These are phyloP conservation scores for Epirrhoe alternata DNA, from an alignment of 2,888 invertebrate species.

Conservation along the genomic window DNA sequence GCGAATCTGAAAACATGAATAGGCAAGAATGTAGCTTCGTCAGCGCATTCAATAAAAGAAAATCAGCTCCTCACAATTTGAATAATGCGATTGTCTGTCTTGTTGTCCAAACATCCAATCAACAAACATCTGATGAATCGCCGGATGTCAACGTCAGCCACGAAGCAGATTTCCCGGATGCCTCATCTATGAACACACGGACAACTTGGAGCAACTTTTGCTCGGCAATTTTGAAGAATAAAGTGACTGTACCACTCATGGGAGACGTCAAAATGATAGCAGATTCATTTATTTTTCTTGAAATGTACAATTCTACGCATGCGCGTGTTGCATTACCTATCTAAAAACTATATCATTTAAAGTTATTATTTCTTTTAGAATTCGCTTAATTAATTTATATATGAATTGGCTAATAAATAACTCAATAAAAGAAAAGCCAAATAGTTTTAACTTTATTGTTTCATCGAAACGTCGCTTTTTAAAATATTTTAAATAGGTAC, in stretches of 20 bases:
- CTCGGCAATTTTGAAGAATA: background rate
- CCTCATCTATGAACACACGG: conserved; percentile 27
- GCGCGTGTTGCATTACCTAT: too few species aligned
- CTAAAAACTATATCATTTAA: too few species aligned
- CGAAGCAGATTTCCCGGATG: conserved; percentile 51
- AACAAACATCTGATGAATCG: conserved; percentile 44
- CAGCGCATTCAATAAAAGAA: conserved; percentile 1
- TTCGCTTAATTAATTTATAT: too few species aligned
- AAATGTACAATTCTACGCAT: too few species aligned
- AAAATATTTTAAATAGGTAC: too few species aligned
- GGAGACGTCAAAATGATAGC: too few species aligned
- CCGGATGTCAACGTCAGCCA: conserved; percentile 53
- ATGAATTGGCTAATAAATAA: too few species aligned
- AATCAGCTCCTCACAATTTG: conserved; percentile 22
- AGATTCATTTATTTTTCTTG: too few species aligned
- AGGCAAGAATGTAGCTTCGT: background rate
- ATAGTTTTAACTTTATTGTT: background rate
- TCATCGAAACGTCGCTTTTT: too few species aligned
- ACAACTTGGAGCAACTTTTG: background rate
- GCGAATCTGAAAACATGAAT: background rate
- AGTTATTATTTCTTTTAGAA: too few species aligned
- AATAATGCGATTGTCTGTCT: conserved; percentile 30
- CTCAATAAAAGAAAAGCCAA: background rate
- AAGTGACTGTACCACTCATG: too few species aligned
- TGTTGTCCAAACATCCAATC: conserved; percentile 41